Conservation (phyloP, 2,888 invertebrate genomes). For the Leptinotarsa tumamoca region DNA sequence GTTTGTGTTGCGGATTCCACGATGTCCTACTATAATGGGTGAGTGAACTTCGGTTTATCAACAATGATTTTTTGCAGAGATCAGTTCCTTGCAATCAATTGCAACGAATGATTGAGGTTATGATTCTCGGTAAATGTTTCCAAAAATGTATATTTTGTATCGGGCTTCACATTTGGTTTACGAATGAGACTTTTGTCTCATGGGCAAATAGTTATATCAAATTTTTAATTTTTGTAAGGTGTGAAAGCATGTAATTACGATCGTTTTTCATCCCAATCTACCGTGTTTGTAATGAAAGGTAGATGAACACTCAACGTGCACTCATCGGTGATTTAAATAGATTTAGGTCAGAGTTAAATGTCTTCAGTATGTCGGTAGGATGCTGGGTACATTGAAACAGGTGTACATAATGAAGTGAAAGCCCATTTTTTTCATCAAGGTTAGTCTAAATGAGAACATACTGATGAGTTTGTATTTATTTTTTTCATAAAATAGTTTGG, state of each 20-base stretch:
- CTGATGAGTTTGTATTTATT: not conserved
- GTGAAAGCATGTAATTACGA: not conserved
- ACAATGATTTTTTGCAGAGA: slow-evolving; percentile 1
- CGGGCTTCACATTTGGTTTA: too few relatives aligned
- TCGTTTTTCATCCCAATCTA: not conserved
- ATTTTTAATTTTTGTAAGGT: too few relatives aligned
- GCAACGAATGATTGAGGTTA: not conserved
- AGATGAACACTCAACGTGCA: not conserved
- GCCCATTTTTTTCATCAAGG: not conserved
- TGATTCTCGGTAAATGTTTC: not conserved
- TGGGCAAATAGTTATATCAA: too few relatives aligned
- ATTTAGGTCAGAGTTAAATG: slow-evolving; percentile 16
- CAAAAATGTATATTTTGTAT: not conserved
- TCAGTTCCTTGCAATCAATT: not conserved
- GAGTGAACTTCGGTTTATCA: slow-evolving; percentile 34
- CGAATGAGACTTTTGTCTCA: too few relatives aligned
- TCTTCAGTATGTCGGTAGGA: not conserved
- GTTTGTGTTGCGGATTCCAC: slow-evolving; percentile 27
- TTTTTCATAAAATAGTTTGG: not conserved
- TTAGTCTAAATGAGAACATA: not conserved
- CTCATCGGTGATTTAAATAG: slow-evolving; percentile 5
- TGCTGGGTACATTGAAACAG: slow-evolving; percentile 1
- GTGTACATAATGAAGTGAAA: slow-evolving; percentile 5
- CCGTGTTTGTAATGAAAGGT: not conserved
- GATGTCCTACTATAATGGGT: slow-evolving; percentile 48